Percentiles rank a stretch among this genome's conserved stretches.
phyloP scores from a whole-genome alignment of 2,888 invertebrate species.

The Nezara viridula region DNA sequence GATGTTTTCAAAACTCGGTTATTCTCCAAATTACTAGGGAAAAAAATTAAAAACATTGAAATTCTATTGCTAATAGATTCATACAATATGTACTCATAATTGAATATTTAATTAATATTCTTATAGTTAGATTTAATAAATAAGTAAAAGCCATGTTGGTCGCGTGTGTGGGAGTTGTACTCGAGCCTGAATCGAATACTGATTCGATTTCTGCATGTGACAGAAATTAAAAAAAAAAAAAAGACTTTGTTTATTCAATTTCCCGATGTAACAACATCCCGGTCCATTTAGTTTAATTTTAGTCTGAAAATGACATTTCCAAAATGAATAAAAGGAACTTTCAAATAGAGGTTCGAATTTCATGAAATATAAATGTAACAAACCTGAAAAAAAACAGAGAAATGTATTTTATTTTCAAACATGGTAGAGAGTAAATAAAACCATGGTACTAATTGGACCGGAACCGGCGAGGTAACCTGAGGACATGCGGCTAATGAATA shows the following conservation, averaged over 20 bases:
- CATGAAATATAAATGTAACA: neutral
- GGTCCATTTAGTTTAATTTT: neutral
- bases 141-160: no score
- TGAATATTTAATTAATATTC: no score
- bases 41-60: no score
- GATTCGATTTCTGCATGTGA: no score
- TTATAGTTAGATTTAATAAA: no score
- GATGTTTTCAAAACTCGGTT: no score
- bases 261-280: neutral
- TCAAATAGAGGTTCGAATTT: neutral
- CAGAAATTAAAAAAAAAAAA: neutral
- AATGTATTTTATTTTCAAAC: neutral
- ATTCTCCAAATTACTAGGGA: no score
- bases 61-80: no score
- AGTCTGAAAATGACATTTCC: neutral
- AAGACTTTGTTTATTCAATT: no score
- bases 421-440: neutral
- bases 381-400: neutral
- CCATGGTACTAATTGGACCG: neutral
- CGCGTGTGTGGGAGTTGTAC: no score
- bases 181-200: no score
- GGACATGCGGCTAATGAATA: slow-evolving; percentile 24
- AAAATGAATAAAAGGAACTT: neutral
- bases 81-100: no score
- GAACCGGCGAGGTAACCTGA: neutral